phyloP scores from a whole-genome alignment of 2,113 vertebrate species.

The Azemiops feae region DNA sequence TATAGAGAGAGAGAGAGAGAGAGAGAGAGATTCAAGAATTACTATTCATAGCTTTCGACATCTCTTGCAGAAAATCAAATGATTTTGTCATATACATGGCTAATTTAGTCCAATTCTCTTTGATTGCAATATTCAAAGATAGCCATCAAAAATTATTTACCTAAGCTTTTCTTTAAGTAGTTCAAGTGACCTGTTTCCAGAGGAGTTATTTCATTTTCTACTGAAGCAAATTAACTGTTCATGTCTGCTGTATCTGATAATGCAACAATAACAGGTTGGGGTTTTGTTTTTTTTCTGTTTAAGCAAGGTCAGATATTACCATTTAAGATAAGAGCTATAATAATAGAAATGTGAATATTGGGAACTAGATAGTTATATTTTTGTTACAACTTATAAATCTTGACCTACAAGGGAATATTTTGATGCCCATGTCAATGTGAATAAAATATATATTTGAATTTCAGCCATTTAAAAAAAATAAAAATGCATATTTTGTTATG shows the following conservation, averaged over 20 bases:
- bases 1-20: too few relatives aligned
- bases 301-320: background rate
- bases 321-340: background rate
- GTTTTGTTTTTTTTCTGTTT: background rate
- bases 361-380: background rate
- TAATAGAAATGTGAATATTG: background rate
- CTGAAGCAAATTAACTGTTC: background rate
- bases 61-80: background rate
- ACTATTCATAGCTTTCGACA: background rate
- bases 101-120: background rate
- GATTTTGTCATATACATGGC: background rate
- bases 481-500: background rate
- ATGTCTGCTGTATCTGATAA: constrained; percentile 17
- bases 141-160: background rate
- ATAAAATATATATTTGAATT: background rate
- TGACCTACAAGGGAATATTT: background rate
- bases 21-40: background rate
- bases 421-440: background rate
- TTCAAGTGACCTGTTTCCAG: constrained; percentile 2
- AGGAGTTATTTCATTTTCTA: constrained; percentile 3
- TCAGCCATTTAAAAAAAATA: background rate
- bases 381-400: background rate
- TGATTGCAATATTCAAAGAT: background rate
- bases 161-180: constrained; percentile 4
- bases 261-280: accelerated